Percentiles rank a stretch among this genome's conserved stretches.
Conservation (phyloP, 1,140 invertebrate species). For the Papilio aristodemus region DNA sequence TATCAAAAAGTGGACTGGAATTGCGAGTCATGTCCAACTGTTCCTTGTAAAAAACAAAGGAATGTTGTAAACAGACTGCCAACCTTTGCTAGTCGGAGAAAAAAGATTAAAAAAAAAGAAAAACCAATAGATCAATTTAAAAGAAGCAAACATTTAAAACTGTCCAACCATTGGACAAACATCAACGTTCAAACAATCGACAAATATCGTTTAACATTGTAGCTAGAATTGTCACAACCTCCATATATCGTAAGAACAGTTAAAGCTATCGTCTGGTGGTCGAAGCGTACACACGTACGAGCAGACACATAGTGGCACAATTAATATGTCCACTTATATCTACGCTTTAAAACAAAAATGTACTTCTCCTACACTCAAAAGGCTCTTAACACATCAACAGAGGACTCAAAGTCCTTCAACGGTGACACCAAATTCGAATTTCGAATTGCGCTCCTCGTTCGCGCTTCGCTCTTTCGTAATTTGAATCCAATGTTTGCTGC, state of each 20-base stretch:
- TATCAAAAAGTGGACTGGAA: no score
- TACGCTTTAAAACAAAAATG: conserved; percentile 68
- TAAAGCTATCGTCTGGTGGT: conserved; percentile 15
- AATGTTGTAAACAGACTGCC: no score
- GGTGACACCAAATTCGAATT: conserved; percentile 75
- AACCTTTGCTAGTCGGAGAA: no score
- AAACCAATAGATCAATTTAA: conserved; percentile 1
- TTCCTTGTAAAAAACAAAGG: no score
- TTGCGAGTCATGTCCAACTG: no score
- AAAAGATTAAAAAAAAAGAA: not conserved
- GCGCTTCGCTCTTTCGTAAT: conserved; percentile 48
- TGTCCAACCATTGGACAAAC: conserved; percentile 8
- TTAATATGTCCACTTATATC: conserved; percentile 68
- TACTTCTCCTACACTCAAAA: conserved; percentile 71
- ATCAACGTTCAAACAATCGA: conserved; percentile 14
- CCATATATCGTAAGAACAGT: conserved; percentile 32
- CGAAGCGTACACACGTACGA: conserved; percentile 26
- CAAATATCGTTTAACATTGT: conserved; percentile 21
- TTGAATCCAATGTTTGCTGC: conserved; percentile 52
- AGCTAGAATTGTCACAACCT: conserved; percentile 27
- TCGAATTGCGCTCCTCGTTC: conserved; percentile 71
- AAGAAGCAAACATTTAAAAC: not conserved
- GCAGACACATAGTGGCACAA: conserved; percentile 49
- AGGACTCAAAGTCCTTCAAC: conserved; percentile 76
- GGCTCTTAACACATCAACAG: conserved; percentile 67